These are phyloP conservation scores for Heliangelus exortis DNA, from an alignment of 2,797 vertebrate genomes.

Conservation along the genomic window DNA sequence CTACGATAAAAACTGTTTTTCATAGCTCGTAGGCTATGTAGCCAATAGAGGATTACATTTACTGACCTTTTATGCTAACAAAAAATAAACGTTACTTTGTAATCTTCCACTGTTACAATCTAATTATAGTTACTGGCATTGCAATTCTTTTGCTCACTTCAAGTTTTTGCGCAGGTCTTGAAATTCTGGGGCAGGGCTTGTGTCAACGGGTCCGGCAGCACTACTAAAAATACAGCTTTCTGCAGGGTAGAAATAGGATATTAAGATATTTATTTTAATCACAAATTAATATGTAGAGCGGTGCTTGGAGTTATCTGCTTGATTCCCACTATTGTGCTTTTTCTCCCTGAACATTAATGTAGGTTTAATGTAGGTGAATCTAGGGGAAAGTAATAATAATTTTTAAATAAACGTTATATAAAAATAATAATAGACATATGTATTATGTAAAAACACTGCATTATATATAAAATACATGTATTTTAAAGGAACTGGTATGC, in stretches of 20 bases:
- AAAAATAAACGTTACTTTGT: constrained; percentile 53
- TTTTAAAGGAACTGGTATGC: not conserved
- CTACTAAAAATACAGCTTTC: not conserved
- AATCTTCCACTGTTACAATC: not conserved
- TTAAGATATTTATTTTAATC: not conserved
- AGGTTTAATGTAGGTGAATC: not conserved
- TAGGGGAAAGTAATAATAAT: not conserved
- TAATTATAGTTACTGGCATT: constrained; percentile 20
- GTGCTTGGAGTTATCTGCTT: not conserved
- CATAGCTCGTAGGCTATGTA: not conserved
- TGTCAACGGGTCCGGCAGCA: not conserved
- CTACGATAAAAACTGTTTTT: not conserved
- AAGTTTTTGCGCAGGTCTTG: not conserved
- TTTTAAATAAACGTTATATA: not conserved
- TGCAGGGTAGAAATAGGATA: not conserved
- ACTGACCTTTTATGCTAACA: constrained; percentile 14
- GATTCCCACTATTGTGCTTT: not conserved
- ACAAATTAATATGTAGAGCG: not conserved
- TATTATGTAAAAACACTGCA: not conserved
- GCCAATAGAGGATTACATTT: not conserved
- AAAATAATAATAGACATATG: not conserved
- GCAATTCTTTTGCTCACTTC: not conserved
- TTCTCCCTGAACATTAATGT: not conserved
- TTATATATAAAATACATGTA: not conserved
- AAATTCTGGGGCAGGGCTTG: not conserved